phyloP scores from a whole-genome alignment of 2,113 vertebrate genomes.

The Xenopus laevis region DNA sequence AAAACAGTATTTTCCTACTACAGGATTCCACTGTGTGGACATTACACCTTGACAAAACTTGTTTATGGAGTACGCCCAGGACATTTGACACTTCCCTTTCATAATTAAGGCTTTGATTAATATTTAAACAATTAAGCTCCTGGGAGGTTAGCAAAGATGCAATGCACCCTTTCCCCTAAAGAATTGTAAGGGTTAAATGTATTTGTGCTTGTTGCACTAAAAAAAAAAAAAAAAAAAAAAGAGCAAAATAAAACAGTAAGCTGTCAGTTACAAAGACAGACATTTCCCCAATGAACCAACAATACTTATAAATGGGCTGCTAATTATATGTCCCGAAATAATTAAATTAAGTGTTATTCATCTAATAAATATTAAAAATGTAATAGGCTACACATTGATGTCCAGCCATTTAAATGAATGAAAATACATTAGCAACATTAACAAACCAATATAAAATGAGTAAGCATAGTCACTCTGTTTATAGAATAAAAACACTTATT shows the following conservation, averaged over 20 bases:
- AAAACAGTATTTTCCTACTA: neutral
- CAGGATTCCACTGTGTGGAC: neutral
- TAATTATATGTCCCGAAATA: constrained; percentile 25
- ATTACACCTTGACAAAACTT: constrained; percentile 3
- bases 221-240: constrained; percentile 31
- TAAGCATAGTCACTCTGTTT: neutral
- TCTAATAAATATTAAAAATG: constrained; percentile 42
- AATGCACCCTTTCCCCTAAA: constrained; percentile 1
- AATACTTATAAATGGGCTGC: constrained; percentile 3
- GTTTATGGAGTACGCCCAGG: neutral
- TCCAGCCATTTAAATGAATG: constrained; percentile 25
- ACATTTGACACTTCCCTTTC: constrained; percentile 22
- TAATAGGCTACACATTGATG: constrained; percentile 5
- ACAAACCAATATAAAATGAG: neutral
- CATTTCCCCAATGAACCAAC: neutral
- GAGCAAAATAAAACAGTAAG: constrained; percentile 17
- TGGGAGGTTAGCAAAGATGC: neutral
- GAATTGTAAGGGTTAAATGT: constrained; percentile 7
- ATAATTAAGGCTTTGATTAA: constrained; percentile 32
- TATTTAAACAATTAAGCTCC: constrained; percentile 11
- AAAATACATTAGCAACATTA: neutral
- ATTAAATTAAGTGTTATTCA: constrained; percentile 41
- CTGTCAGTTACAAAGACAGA: neutral
- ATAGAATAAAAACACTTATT: neutral
- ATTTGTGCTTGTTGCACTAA: constrained; percentile 39